Evolutionary conservation across 2,113 vertebrate species (phyloP), one percentile per base, ranked within the genome.

Genomic region (Maylandia zebra): DNA sequence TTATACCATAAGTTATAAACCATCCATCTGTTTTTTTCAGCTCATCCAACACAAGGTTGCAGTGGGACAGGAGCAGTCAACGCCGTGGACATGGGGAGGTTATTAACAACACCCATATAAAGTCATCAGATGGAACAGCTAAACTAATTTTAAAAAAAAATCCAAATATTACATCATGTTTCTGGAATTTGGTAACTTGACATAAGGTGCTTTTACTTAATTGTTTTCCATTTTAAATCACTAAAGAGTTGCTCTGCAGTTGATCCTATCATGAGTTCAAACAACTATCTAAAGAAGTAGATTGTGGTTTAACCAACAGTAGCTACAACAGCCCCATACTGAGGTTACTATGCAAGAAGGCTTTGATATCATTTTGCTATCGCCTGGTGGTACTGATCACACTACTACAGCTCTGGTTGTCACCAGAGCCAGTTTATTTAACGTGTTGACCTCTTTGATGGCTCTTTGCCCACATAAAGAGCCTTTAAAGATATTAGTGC

Each of bases 141-240:
- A 71, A 71, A 41, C 12, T 43, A 43, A 43, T 61, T 30, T 0
- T 4, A 4, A 0, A 10, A 19, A 34, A 61, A 1, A 4, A 2
- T 2, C 0, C 36, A 41, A 69, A 41, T 41, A 41, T 0, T 41
- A 71, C 11, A 1, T 69, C 36, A 41, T 8, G 0, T 38, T 66
- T 43, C 66, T 71, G 12, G n/a, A 71, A 41, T 69, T 69, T 1
- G 12, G 3, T 1, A 69, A 69, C 36, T 69, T 41, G n/a, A 69
- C 12, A 43, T 71, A 43, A 43, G 7, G 36, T 1, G n/a, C 6
- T 43, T 74, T 74, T 74, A 74, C 13, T 43, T 71, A 6, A 71
- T 24, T 71, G n/a, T 43, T 43, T 74, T 45, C 38, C 22, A 16
- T 74, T 16, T 74, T 43, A 45, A 74, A 45, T 24, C 38, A 74